Base-by-base conservation (phyloP, 2,888 invertebrate genomes). In the Stenodera caucasica region DNA sequence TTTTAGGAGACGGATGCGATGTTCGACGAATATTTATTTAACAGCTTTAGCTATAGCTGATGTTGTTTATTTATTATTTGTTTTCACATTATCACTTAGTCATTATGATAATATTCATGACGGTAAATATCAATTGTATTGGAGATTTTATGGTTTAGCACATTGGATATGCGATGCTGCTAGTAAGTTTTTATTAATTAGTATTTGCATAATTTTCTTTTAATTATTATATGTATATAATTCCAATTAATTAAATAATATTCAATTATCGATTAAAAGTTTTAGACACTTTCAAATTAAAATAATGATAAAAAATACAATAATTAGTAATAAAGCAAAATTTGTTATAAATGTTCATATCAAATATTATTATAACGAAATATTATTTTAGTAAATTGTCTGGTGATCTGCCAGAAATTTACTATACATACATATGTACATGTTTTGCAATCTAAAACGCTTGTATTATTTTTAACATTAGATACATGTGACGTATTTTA, bases 11-110 rank as follows among this genome's bases (percentile, higher is more conserved):
- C 84, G 89, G 53, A 91, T 91, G 90, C 81, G 88, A 72, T 86
- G 88, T 64, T 89, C 90, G 37, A 91, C 90, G 60, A 90, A 91
- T 79, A 84, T 85, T 61, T 91, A 91, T 79, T 81, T 91, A 67
- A 87, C 89, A 56, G 89, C 89, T 0, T 79, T 91, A 67, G 90
- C 90, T 49, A 82, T 88, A 61, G 88, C 88, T 58, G 91, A 91
- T 74, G 83, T 89, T 61, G 81, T 90, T 60, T 89, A 89, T 79
- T 81, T 91, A 59, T 78, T 89, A 52, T 86, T 88, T 74, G 84
- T 84, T 45, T 83, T 90, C 69, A 78, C 87, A 37, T 80, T 90
- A 57, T 86, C 87, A 0, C 80, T 88, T 58, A 80, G 84, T 68
- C 86, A 88, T 75, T 86, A 87, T 70, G 82, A 84, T 21, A 82